Evolutionary conservation across 2,888 invertebrate genomes (phyloP).

Genomic region (Eupithecia abbreviata): DNA sequence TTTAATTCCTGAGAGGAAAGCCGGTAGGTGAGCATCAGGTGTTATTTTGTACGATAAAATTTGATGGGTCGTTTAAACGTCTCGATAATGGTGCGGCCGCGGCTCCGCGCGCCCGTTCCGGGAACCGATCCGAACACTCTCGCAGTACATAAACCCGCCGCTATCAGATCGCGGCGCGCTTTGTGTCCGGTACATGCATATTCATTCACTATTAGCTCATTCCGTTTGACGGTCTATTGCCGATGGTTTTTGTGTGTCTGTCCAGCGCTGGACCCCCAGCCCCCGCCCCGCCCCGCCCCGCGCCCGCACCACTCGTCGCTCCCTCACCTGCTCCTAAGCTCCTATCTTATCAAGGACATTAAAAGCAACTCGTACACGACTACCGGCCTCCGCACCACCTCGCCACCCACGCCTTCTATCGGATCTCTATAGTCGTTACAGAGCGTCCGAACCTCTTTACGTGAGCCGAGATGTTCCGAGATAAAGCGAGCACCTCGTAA

Average conservation of each 20-base stretch:
- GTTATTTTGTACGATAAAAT: conserved; percentile 10
- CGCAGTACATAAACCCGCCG: conserved; percentile 25
- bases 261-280: not conserved
- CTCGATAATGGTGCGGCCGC: conserved; percentile 4
- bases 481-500: conserved; percentile 29
- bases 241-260: not conserved
- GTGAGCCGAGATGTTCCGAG: conserved; percentile 9
- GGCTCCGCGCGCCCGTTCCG: conserved; percentile 14
- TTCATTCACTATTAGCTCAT: conserved; percentile 32
- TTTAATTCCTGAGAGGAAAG: not conserved
- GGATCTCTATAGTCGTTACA: not conserved
- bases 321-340: not conserved
- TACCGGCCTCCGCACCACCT: not conserved
- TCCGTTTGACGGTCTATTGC: conserved; percentile 33
- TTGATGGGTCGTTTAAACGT: conserved; percentile 3
- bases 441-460: not conserved
- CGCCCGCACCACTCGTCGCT: not conserved
- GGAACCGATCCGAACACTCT: not conserved
- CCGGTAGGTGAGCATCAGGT: not conserved
- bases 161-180: conserved; percentile 31
- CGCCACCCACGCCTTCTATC: not conserved
- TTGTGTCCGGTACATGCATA: conserved; percentile 32
- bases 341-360: not conserved
- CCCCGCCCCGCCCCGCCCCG: not conserved
- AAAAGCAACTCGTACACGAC: not conserved